A percentile compares a stretch with the other conserved stretches of the same genome.
These are phyloP conservation scores for Gasterosteus nipponicus DNA, from an alignment of 2,113 vertebrate species.

Conservation along the genomic window DNA sequence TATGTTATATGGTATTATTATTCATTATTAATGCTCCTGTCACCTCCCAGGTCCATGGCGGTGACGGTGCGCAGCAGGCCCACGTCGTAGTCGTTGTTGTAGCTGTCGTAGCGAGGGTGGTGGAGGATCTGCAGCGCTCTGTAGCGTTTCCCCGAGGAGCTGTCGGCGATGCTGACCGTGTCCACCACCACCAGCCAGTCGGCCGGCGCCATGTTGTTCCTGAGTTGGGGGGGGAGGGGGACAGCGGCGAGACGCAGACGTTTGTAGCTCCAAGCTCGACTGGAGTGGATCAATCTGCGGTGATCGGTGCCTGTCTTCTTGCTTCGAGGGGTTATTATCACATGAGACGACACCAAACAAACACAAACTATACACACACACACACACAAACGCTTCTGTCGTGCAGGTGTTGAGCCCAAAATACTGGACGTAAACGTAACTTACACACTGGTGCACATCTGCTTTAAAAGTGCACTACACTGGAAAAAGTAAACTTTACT, in stretches of 20 bases:
- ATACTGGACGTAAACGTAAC: background rate
- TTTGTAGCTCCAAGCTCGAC: background rate
- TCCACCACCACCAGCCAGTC: conserved; percentile 79
- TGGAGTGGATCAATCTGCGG: background rate
- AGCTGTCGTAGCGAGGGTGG: conserved; percentile 70
- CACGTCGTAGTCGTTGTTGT: conserved; percentile 82
- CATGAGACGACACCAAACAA: background rate
- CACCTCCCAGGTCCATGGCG: conserved; percentile 74
- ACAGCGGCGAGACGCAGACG: background rate
- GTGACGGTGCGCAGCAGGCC: conserved; percentile 78
- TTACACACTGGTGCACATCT: background rate
- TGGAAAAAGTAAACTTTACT: background rate
- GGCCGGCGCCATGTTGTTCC: conserved; percentile 62
- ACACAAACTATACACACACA: background rate
- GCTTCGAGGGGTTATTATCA: background rate
- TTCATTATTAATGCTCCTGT: background rate
- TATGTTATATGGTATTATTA: background rate
- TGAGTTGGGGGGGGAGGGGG: conserved; percentile 37
- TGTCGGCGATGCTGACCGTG: conserved; percentile 60
- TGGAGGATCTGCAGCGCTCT: conserved; percentile 65
- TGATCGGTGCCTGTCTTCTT: background rate
- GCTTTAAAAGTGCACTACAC: background rate
- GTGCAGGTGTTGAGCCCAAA: background rate
- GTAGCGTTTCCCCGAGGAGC: conserved; percentile 66
- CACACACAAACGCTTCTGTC: background rate